These are phyloP conservation scores for Anolis carolinensis DNA, from an alignment of 2,113 vertebrate genomes.

Conservation along the genomic window DNA sequence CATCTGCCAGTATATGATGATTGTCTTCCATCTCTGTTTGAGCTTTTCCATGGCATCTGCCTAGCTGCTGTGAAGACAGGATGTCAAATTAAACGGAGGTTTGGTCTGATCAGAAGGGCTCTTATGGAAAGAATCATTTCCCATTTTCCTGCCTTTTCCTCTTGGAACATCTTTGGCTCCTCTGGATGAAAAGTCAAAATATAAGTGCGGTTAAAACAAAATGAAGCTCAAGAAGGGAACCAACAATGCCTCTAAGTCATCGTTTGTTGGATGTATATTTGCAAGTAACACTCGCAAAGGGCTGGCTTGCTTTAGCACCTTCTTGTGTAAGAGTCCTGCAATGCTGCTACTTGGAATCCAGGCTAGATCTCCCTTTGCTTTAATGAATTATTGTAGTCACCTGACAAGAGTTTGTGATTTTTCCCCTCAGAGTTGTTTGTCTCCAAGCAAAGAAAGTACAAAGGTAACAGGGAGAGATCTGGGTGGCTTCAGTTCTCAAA, in stretches of 20 bases:
- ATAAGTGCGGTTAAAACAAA: constrained; percentile 55
- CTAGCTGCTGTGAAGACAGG: not conserved
- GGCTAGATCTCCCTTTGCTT: constrained; percentile 37
- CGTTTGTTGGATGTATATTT: not conserved
- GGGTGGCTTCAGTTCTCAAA: constrained; percentile 40
- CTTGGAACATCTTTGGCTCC: constrained; percentile 40
- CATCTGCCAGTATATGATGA: not conserved
- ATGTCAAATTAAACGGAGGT: not conserved
- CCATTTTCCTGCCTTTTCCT: constrained; percentile 36
- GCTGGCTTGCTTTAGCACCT: constrained; percentile 26
- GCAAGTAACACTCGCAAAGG: constrained; percentile 47
- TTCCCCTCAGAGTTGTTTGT: not conserved
- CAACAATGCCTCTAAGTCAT: not conserved
- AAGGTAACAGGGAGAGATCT: constrained; percentile 3
- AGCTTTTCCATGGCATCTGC: not conserved
- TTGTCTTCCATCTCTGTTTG: not conserved
- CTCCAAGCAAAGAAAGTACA: not conserved
- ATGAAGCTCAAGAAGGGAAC: constrained; percentile 45
- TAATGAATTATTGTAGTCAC: constrained; percentile 37
- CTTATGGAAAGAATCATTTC: constrained; percentile 32
- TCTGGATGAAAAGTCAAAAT: constrained; percentile 53
- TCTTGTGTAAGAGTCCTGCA: constrained; percentile 26
- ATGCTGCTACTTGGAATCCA: constrained; percentile 44
- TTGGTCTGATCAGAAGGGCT: not conserved
- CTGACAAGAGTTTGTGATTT: not conserved